Evolutionary conservation across 2,113 vertebrate species (phyloP), one percentile per base, ranked within the genome.

Genomic region (Lophotis ruficrista): DNA sequence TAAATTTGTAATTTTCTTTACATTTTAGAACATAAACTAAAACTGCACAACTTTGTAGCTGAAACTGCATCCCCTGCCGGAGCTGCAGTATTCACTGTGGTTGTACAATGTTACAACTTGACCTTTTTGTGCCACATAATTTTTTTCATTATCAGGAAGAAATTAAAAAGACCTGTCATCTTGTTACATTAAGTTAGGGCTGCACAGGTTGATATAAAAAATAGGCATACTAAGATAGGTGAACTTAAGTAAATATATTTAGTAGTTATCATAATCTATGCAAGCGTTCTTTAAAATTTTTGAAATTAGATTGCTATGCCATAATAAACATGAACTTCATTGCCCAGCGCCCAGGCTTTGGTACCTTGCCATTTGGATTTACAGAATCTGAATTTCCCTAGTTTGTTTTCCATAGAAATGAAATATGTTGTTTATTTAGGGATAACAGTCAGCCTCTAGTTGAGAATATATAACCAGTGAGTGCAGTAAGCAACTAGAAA

Each of bases 61-160:
- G 53, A 82, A 66, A 58, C 30, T 37, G 14, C 65, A 69, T 87
- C 95, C 57, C 69, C 37, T 82, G 16, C 38, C 57, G 31, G 43
- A 68, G n/a, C 82, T 87, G 27, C 45, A 61, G 12, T 72, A 21
- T 69, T 69, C 30, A 9, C 28, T 45, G 7, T 72, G 45, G 45
- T 31, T 94, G 64, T 64, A 43, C 79, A 96, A 72, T 96, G 73
- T 48, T 83, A 82, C 38, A 71, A 23, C 65, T 85, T 97, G 92
- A 89, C 80, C 79, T 95, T 96, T 97, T 79, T 45, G 38, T 78
- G 11, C 20, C 24, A 71, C 0, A 1, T 7, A 48, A 27, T 3
- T 60, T 92, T 88, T 61, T 86, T 15, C 9, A 45, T 86, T 87
- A 38, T 71, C 81, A 86, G 80, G 84, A 92, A 65, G 60, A 97